Evolutionary conservation across 1,140 invertebrate genomes (phyloP).

Genomic region (Idris sp.): DNA sequence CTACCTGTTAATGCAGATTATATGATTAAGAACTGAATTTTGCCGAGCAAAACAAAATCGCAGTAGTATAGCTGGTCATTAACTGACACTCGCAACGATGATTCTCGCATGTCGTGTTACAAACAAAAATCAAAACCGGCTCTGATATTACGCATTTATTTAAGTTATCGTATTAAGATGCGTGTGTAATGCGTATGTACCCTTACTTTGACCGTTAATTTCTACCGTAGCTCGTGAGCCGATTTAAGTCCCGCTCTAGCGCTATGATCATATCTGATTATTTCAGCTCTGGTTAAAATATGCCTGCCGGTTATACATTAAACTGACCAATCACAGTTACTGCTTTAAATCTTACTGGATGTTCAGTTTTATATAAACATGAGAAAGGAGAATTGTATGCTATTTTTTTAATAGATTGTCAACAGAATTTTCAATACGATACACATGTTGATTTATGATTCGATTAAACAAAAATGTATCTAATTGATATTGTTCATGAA

Average conservation of each 20-base stretch:
- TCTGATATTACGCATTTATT: conserved; percentile 62
- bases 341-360: conserved; percentile 52
- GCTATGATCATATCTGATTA: conserved; percentile 63
- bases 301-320: conserved; percentile 56
- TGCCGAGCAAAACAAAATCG: conserved; percentile 9
- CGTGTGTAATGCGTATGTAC: conserved; percentile 52
- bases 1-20: no score
- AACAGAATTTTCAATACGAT: no score
- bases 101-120: conserved; percentile 57
- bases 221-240: conserved; percentile 56
- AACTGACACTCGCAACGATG: conserved; percentile 53
- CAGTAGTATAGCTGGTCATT: conserved; percentile 31
- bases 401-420: no score
- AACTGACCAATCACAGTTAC: conserved; percentile 48
- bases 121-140: conserved; percentile 59
- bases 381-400: no score
- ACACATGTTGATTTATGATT: no score
- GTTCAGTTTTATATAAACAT: conserved; percentile 50
- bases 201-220: conserved; percentile 58
- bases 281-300: conserved; percentile 58
- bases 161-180: conserved; percentile 46
- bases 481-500: no score
- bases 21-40: conserved; percentile 31
- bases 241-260: conserved; percentile 50
- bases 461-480: no score